Evolutionary conservation across 1,140 invertebrate genomes (phyloP), one percentile per base, ranked within the genome.

Genomic region (Neocloeon triangulifer): DNA sequence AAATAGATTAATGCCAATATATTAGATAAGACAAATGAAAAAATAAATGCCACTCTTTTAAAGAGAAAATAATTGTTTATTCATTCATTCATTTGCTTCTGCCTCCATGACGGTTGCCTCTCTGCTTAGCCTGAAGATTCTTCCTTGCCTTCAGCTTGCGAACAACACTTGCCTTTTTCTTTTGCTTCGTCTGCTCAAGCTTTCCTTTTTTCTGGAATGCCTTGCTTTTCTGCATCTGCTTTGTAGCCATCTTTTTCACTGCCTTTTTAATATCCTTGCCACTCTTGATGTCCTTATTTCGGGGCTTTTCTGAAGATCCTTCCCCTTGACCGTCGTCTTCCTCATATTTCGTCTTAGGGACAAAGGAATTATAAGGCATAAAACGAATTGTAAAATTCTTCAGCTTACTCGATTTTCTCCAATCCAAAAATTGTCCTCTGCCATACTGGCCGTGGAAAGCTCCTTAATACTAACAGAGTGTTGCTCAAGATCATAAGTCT

Each of bases 401-500:
- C n/a, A n/a, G n/a, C 47, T 52, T 13, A 62, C 61, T 46, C 50
- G 58, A 46, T 77, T 77, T 27, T 63, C 56, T 6, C 73, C 73
- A 35, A 77, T 72, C 50, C 70, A 69, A 44, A 67, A 64, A 38
- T 64, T 63, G 42, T 63, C 58, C 33, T 66, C 59, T 6, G 68
- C 59, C 29, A 74, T 52, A 20, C 68, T 64, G 28, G 64, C 62
- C 26, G 69, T 53, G 18, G 69, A 66, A 9, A 79, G 48, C 45
- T 77, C 73, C 1, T 72, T 56, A 33, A 79, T 67, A 53, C 72
- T 75, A 4, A 79, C 69, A 41, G 69, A 69, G 5, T 74, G 70
- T 43, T 71, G 64, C n/a, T 70, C 65, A 41, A 70, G 61, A 49
- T 76, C 69, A 41, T 66, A 73, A 10, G 15, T 8, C 41, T 74